Evolutionary conservation across 2,113 vertebrate species (phyloP), one percentile per base, ranked within the genome.

Genomic region (Apus apus): DNA sequence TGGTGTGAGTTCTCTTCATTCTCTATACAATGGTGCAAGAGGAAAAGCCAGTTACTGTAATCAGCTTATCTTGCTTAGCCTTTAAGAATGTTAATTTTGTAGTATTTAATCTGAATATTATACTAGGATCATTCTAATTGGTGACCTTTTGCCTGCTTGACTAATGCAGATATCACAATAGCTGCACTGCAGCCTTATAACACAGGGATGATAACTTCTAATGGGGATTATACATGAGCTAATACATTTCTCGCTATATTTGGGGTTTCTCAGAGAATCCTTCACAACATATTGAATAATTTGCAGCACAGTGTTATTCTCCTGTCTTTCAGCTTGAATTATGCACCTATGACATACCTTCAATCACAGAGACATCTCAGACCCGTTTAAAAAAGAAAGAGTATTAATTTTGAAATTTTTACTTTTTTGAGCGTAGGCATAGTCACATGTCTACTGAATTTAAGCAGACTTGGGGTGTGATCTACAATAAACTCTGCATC

Each of bases 41-140:
- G 10, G 19, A 58, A 93, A 94, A 85, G 26, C 75, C n/a, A 51
- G 86, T 93, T 81, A 61, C 36, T 73, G n/a, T 90, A 87, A 94
- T 82, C 76, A 82, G 46, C 43, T 89, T 92, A 78, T 87, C 80
- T 86, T 92, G 15, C 57, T 85, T 84, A 89, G 76, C 72, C 72
- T 95, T 90, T 75, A 77, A 77, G 73, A 60, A 71, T 79, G 76
- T 73, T 96, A 89, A 92, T 95, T 92, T 96, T 93, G 76, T 27
- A 62, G 17, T 72, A 82, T 76, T 84, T 65, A 89, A 87, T 87
- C 43, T 72, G 73, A 86, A 75, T 82, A 43, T 72, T 86, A 11
- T 87, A 32, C 53, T 43, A 23, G 36, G 21, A 89, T 56, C 26
- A n/a, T 53, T 85, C 45, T 83, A 90, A 64, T 3, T 22, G 61